These are phyloP conservation scores for Drosophila fungiperda DNA, from an alignment of 2,888 invertebrate genomes.

Conservation along the genomic window DNA sequence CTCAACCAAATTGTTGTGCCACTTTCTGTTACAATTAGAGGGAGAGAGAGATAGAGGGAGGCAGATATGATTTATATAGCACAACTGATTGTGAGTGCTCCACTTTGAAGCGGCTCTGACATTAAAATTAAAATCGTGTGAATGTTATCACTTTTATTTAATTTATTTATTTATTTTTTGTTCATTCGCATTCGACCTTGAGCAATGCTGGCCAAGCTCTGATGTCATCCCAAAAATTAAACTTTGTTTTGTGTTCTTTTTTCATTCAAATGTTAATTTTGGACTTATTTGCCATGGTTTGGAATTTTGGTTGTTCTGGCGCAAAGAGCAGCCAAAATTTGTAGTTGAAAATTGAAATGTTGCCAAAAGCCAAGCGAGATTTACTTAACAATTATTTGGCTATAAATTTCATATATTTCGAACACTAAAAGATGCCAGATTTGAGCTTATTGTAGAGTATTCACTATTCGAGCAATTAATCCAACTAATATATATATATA, in stretches of 20 bases:
- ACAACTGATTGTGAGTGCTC: conserved; percentile 5
- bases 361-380: background rate
- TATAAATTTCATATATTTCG: background rate
- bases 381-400: background rate
- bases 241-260: background rate
- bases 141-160: conserved; percentile 41
- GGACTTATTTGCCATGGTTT: conserved; percentile 3
- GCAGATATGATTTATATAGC: conserved; percentile 35
- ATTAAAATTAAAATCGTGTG: conserved; percentile 50
- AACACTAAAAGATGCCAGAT: background rate
- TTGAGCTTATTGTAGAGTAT: background rate
- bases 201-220: conserved; percentile 14
- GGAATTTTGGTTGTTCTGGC: background rate
- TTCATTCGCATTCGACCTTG: conserved; percentile 31
- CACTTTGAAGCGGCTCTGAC: conserved; percentile 14
- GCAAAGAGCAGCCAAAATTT: background rate
- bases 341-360: background rate
- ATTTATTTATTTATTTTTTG: conserved; percentile 12
- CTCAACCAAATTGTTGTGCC: conserved; percentile 33
- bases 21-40: conserved; percentile 2
- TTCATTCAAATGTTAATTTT: background rate
- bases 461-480: background rate
- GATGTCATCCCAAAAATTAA: conserved; percentile 40
- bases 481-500: background rate
- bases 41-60: background rate